Evolutionary conservation across 2,797 vertebrate species (phyloP), one percentile per base, ranked within the genome.

Genomic region (Eutrigla gurnardus): DNA sequence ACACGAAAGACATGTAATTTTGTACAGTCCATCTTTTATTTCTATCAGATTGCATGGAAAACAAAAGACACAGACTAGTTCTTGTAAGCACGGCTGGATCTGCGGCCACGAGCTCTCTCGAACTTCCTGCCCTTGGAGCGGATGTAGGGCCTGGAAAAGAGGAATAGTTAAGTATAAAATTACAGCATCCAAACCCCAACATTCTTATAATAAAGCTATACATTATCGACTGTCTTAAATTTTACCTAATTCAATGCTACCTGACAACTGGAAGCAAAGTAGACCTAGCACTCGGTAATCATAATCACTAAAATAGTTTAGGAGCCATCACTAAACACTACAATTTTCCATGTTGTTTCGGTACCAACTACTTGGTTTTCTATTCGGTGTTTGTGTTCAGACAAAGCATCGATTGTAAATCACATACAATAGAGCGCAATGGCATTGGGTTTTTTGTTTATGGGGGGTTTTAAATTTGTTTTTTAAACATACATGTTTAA

Each of bases 101-200:
- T 94, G 93, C 96, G 95, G 77, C 96, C 96, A 80, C 96, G 94
- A 60, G 96, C 96, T 71, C 93, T 94, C 87, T 96, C 96, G 40
- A 95, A 96, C 93, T 96, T 96, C 89, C 95, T 95, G 91, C 96
- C 95, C 94, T 96, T 96, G 85, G 96, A 96, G 73, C 93, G 93
- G 62, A 96, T 70, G 46, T 96, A 96, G 83, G 96, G 96, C 86
- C 95, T 96, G 76, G 6, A 71, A 43, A 60, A 35, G 77, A 55
- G 49, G 40, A 50, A 62, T n/a, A 57, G 18, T 40, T 65, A 37
- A 47, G 67, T 65, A 37, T 43, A 55, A 33, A 18, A 17, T 25
- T 1, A 25, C 25, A 25, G 25, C 25, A 25, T 25, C 25, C 25
- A 25, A 25, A 25, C 25, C 25, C 25, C 25, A 25, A 25, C 25